These are phyloP conservation scores for Torymus aiolomorphi DNA, from an alignment of 2,888 invertebrate species.

Conservation along the genomic window DNA sequence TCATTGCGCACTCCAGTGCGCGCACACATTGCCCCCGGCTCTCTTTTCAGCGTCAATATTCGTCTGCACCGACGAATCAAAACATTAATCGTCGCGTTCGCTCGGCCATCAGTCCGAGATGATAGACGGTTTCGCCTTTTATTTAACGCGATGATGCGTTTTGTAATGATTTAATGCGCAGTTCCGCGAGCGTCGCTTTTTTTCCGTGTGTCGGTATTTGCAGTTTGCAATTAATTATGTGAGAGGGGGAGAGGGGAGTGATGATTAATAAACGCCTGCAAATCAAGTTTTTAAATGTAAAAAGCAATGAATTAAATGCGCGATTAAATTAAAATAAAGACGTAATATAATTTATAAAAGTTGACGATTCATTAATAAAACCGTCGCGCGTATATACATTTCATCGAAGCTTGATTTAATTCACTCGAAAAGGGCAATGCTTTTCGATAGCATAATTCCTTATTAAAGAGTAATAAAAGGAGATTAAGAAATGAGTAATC, in stretches of 20 bases:
- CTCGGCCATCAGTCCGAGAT: background rate
- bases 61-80: conserved; percentile 2
- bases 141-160: conserved; percentile 23
- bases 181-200: too few relatives aligned
- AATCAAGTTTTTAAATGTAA: conserved; percentile 4
- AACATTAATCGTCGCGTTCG: conserved; percentile 29
- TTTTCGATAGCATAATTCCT: conserved; percentile 40
- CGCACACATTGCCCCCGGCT: conserved; percentile 16
- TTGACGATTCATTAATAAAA: conserved; percentile 29
- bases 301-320: background rate
- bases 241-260: too few relatives aligned
- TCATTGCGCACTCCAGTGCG: conserved; percentile 3
- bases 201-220: too few relatives aligned
- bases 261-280: conserved; percentile 17
- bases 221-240: too few relatives aligned
- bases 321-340: conserved; percentile 2
- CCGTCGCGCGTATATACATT: conserved; percentile 1
- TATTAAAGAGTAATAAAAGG: conserved; percentile 47
- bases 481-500: conserved; percentile 54
- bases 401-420: conserved; percentile 34
- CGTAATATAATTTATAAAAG: conserved; percentile 9
- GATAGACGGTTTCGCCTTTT: conserved; percentile 27
- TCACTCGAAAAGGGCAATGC: conserved; percentile 12
- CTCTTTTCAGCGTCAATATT: conserved; percentile 30
- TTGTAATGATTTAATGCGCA: conserved; percentile 27